Evolutionary conservation across 2,113 vertebrate genomes (phyloP), one percentile per base, ranked within the genome.

Genomic region (Trematomus loennbergii): DNA sequence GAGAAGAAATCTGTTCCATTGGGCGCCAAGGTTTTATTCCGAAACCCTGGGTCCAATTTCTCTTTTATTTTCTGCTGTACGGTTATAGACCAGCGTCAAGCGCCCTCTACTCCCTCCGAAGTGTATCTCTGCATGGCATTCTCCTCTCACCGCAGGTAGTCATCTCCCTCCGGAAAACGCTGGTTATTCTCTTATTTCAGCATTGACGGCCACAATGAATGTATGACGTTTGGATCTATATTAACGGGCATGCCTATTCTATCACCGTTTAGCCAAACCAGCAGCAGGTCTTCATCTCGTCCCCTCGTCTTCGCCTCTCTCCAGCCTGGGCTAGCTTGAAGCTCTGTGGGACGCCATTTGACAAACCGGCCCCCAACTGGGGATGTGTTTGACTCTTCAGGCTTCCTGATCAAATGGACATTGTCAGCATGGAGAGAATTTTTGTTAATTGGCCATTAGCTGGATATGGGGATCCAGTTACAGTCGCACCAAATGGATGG

Each of bases 331-430:
- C 73, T 88, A 86, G 86, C 88, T 84, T 83, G 77, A 63, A 64
- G 87, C 93, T 92, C 93, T 85, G 93, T 90, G 88, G 92, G 93
- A 90, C 86, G 81, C 91, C 87, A 45, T 88, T 94, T 65, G 86
- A 88, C 29, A 81, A 87, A 92, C 82, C 82, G 92, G 93, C 95
- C 92, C 94, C 94, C 93, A 92, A 89, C 94, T 94, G 84, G 62
- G 96, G 92, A 94, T 94, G 93, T 91, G 92, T 96, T 96, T 94
- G 94, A 96, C 94, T 96, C 92, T 94, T 97, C 94, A 95, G 93
- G 94, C 92, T 93, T 93, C 88, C 86, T 91, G 94, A 93, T 95
- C 92, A 96, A 96, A 96, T 96, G 85, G 93, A 94, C 91, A 89
- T 94, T 96, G 96, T 96, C 95, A 82, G 84, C 89, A 87, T 93